A percentile compares a stretch with the other conserved stretches of the same genome.
phyloP scores from a whole-genome alignment of 2,113 vertebrate genomes.

The Syngnathus floridae region DNA sequence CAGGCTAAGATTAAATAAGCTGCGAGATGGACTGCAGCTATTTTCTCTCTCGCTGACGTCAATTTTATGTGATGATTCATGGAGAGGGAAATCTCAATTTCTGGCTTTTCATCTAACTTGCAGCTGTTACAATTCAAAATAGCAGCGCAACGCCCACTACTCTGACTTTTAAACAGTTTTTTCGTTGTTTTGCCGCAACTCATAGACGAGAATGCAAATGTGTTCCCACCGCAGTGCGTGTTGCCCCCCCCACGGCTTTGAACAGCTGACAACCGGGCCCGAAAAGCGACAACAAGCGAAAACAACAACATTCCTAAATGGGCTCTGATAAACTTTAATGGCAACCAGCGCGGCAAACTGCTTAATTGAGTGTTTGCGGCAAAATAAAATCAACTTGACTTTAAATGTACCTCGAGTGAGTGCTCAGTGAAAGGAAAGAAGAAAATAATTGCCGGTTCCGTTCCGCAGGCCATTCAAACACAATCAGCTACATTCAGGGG shows the following conservation, averaged over 20 bases:
- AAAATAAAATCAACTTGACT: not conserved
- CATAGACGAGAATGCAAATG: constrained; percentile 5
- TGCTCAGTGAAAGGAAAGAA: not conserved
- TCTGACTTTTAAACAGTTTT: constrained; percentile 32
- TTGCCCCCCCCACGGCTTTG: too few species aligned
- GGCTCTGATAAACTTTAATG: not conserved
- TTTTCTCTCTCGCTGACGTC: not conserved
- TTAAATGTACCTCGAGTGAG: not conserved
- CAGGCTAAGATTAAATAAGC: constrained; percentile 25
- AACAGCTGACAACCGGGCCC: too few species aligned
- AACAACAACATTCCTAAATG: not conserved
- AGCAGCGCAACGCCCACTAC: constrained; percentile 44
- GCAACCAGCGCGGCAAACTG: not conserved
- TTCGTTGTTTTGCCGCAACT: constrained; percentile 3
- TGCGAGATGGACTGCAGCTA: not conserved
- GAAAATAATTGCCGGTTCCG: not conserved
- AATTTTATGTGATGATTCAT: constrained; percentile 10
- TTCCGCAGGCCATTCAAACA: not conserved
- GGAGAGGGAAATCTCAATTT: constrained; percentile 23
- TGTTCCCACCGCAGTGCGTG: constrained; percentile 18
- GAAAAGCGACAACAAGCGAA: not conserved
- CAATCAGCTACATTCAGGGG: not conserved
- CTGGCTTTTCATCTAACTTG: constrained; percentile 25
- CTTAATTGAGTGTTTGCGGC: not conserved
- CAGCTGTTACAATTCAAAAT: constrained; percentile 16